phyloP scores from a whole-genome alignment of 2,113 vertebrate species.

The Brachirus orientalis region DNA sequence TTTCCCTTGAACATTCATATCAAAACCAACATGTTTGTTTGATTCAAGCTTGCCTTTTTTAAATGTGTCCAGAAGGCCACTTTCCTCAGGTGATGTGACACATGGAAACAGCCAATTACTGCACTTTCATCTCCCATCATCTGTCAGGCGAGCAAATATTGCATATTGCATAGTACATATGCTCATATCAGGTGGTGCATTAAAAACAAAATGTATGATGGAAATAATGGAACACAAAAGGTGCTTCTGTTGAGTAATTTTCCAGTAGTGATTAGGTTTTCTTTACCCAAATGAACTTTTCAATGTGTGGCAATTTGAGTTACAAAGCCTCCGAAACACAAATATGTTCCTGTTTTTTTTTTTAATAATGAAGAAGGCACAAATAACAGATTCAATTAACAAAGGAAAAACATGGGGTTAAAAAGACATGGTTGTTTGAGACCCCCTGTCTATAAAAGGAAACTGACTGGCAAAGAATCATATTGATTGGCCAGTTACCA shows the following conservation, averaged over 20 bases:
- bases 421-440: neutral
- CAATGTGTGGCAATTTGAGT: too few species aligned
- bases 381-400: neutral
- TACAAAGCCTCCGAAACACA: too few species aligned
- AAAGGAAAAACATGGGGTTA: neutral
- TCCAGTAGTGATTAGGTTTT: too few species aligned
- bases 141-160: constrained; percentile 13
- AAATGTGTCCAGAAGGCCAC: constrained; percentile 25
- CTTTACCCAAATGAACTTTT: too few species aligned
- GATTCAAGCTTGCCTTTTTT: too few species aligned
- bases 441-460: neutral
- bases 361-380: neutral
- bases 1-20: constrained; percentile 45
- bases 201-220: neutral
- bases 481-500: constrained; percentile 40
- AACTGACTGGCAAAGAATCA: constrained; percentile 8
- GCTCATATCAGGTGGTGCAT: too few species aligned
- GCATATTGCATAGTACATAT: neutral
- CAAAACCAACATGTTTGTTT: constrained; percentile 37
- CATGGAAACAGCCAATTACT: constrained; percentile 68
- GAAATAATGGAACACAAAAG: too few species aligned
- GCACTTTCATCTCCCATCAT: constrained; percentile 42
- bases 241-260: too few species aligned
- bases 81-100: constrained; percentile 60
- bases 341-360: neutral